Base-by-base conservation (phyloP, 1,140 invertebrate species). In the Diabrotica virgifera region DNA sequence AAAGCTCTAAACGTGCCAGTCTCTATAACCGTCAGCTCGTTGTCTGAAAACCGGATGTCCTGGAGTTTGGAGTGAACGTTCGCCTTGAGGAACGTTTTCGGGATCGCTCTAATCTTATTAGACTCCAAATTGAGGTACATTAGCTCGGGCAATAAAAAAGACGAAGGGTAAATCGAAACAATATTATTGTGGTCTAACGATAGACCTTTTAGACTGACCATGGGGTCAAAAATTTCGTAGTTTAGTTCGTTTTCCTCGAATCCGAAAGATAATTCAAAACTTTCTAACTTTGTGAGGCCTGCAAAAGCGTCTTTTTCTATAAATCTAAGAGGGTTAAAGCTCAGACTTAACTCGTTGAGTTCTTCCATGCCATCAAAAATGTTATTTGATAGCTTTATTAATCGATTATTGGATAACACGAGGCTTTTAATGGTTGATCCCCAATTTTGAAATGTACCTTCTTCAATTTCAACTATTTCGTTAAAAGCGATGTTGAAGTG, bases 401-500 rank as follows among this genome's bases (percentile, higher is more conserved):
- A 86, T 69, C 89, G 85, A 77, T 96, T 96, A 79, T 94, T 94
- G 40, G 91, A 85, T 55, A 96, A 80, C 55, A 94, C 83, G 10
- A 96, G 83, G 59, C 92, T 95, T 70, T 89, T 88, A n/a, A 96
- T 80, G 72, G 87, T 89, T 35, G 85, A 84, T 10, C 89, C 91
- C 92, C 93, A 95, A 13, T 10, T 10, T 5, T 77, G 74, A 72
- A 95, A 94, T 72, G 93, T 89, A 52, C 86, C 86, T 9, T 87
- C 83, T 52, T 85, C 82, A 56, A 96, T 85, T 69, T 89, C 85
- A 36, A 84, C 83, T 71, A 96, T 94, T 69, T 86, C 86, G 76
- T 96, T 96, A 75, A 95, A 94, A 36, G 91, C 92, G 63, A 95
- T 85, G 80, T 95, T 94, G 54, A 96, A 82, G 78, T 94, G 92